These are phyloP conservation scores for Halcyon malimbica DNA, from an alignment of 2,113 vertebrate genomes.

Conservation along the genomic window DNA sequence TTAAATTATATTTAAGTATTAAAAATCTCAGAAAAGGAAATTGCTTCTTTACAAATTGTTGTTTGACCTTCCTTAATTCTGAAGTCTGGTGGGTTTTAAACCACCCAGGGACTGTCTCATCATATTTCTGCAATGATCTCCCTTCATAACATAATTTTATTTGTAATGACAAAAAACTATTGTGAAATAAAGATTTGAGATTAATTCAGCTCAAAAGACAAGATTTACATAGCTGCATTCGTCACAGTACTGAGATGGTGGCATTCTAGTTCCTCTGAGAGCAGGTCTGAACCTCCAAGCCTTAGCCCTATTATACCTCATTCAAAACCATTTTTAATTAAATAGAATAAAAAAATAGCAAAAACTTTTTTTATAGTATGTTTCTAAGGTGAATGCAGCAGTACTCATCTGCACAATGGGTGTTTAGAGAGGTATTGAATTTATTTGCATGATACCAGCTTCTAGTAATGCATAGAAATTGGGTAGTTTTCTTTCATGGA, in stretches of 20 bases:
- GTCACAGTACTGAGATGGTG: background rate
- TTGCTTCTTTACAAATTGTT: slow-evolving; percentile 27
- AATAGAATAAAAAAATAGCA: background rate
- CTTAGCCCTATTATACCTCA: fast-evolving
- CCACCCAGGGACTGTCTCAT: background rate
- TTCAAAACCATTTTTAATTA: background rate
- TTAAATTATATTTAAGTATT: slow-evolving; percentile 40
- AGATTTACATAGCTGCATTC: background rate
- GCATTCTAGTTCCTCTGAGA: background rate
- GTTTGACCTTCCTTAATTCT: slow-evolving; percentile 55
- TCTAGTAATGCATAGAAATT: background rate
- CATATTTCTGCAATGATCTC: background rate
- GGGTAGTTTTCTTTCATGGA: background rate
- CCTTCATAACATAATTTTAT: background rate
- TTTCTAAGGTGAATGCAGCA: background rate
- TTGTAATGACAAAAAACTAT: background rate
- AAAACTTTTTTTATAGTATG: background rate
- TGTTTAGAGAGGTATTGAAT: background rate
- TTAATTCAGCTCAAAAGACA: background rate
- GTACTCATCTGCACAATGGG: background rate
- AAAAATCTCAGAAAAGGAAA: slow-evolving; percentile 45
- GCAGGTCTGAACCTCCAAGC: background rate
- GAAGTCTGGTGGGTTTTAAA: slow-evolving; percentile 35
- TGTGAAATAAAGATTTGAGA: background rate
- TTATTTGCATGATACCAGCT: background rate